These are phyloP conservation scores for Neria commutata DNA, from an alignment of 2,888 invertebrate species.

Conservation along the genomic window DNA sequence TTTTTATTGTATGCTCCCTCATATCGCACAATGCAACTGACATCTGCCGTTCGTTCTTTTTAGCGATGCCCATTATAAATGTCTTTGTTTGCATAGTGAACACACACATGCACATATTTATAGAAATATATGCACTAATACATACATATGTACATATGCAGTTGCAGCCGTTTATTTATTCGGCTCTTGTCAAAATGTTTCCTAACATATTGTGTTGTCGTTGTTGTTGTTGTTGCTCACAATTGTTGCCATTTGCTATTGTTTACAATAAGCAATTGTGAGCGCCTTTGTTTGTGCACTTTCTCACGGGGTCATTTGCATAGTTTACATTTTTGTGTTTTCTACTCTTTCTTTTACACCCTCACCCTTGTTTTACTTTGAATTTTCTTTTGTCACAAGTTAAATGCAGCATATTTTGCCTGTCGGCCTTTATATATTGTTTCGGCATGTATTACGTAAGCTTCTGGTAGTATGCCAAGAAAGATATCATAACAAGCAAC, in stretches of 20 bases:
- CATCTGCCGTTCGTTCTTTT: background rate
- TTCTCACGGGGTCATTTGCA: slow-evolving; percentile 15
- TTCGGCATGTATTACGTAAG: no score
- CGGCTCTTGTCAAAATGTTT: background rate
- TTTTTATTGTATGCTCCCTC: no score
- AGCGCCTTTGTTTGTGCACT: no score
- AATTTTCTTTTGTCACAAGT: no score
- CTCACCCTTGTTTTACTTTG: background rate
- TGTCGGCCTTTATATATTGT: no score
- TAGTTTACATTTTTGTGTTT: background rate
- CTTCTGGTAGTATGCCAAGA: no score
- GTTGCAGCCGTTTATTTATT: background rate
- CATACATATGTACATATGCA: background rate
- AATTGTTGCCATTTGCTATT: background rate
- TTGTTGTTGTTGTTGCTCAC: background rate
- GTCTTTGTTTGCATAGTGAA: background rate
- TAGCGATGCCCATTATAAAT: background rate
- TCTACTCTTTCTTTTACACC: background rate
- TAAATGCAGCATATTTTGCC: no score
- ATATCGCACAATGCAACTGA: no score
- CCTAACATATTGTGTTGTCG: slow-evolving; percentile 3
- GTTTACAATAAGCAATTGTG: background rate
- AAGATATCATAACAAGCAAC: no score
- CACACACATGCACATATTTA: slow-evolving; percentile 5
- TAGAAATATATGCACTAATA: background rate